Percentiles rank a stretch among this genome's conserved stretches.
Conservation (phyloP, 2,888 invertebrate genomes). For the Mythimna impura region DNA sequence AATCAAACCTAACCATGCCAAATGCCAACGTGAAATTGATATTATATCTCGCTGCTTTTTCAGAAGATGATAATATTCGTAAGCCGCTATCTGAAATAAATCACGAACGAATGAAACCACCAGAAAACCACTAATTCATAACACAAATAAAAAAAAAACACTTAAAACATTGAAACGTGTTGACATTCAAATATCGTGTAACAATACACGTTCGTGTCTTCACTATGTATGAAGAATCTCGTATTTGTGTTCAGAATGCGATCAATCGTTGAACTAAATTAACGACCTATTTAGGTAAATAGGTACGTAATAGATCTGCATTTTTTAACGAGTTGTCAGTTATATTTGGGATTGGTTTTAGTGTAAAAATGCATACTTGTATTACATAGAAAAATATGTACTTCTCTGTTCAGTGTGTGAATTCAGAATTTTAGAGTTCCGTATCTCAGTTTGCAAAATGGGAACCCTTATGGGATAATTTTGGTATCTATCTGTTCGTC, state of each 20-base stretch:
- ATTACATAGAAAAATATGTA: background rate
- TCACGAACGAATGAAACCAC: background rate
- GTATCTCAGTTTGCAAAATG: background rate
- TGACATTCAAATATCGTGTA: constrained; percentile 41
- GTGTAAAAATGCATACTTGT: background rate
- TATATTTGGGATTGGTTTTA: background rate
- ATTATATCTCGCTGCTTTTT: too few relatives aligned
- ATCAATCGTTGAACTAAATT: constrained; percentile 21
- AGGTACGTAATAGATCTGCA: constrained; percentile 13
- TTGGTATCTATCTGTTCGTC: too few relatives aligned
- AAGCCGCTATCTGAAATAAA: background rate
- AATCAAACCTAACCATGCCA: background rate
- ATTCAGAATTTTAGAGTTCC: background rate
- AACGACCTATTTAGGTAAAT: background rate
- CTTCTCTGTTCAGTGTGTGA: background rate
- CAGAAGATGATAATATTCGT: background rate
- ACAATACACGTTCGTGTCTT: constrained; percentile 43
- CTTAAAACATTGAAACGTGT: constrained; percentile 32
- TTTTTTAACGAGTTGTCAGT: constrained; percentile 13
- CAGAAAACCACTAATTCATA: background rate
- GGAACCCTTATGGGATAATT: background rate
- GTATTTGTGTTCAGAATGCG: constrained; percentile 25
- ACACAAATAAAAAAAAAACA: constrained; percentile 22
- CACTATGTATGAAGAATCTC: constrained; percentile 20
- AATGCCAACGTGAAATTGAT: background rate